Evolutionary conservation across 2,797 vertebrate species (phyloP).

Genomic region (Gadopsis bispinosus): DNA sequence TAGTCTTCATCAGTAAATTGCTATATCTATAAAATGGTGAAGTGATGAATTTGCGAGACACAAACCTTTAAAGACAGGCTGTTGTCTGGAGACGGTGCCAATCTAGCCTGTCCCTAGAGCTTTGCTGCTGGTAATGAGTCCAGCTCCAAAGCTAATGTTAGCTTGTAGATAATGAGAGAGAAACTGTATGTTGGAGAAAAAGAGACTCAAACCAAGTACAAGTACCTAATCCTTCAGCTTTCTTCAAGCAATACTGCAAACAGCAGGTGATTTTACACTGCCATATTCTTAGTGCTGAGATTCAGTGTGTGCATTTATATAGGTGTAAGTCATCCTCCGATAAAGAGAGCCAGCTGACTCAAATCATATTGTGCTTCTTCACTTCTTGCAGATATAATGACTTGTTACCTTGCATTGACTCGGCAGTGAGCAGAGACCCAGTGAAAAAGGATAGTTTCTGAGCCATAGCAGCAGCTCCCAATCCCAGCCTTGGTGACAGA

Average conservation of each 20-base stretch:
- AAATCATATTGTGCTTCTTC: slow-evolving; percentile 49
- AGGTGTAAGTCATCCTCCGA: slow-evolving; percentile 16
- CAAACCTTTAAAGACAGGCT: slow-evolving; percentile 14
- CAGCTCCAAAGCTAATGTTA: slow-evolving; percentile 44
- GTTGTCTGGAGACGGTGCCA: slow-evolving; percentile 40
- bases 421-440: slow-evolving; percentile 48
- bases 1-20: not conserved
- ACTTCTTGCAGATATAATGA: slow-evolving; percentile 57
- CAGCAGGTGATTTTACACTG: slow-evolving; percentile 28
- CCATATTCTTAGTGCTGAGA: not conserved
- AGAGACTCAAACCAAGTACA: slow-evolving; percentile 31
- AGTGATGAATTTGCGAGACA: slow-evolving; percentile 7
- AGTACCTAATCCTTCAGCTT: slow-evolving; percentile 20
- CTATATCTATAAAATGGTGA: not conserved
- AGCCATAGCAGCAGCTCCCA: slow-evolving; percentile 62
- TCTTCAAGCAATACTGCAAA: slow-evolving; percentile 7
- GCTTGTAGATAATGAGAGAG: slow-evolving; percentile 65
- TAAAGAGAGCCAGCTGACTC: slow-evolving; percentile 44
- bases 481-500: slow-evolving; percentile 70
- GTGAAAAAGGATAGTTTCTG: slow-evolving; percentile 49
- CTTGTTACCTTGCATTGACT: slow-evolving; percentile 53
- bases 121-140: slow-evolving; percentile 59
- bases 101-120: slow-evolving; percentile 33
- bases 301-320: slow-evolving; percentile 17
- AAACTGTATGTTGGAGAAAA: slow-evolving; percentile 45